Percentiles rank a stretch among this genome's conserved stretches.
These are phyloP conservation scores for Gastrophysa polygoni DNA, from an alignment of 2,888 invertebrate genomes.

Conservation along the genomic window DNA sequence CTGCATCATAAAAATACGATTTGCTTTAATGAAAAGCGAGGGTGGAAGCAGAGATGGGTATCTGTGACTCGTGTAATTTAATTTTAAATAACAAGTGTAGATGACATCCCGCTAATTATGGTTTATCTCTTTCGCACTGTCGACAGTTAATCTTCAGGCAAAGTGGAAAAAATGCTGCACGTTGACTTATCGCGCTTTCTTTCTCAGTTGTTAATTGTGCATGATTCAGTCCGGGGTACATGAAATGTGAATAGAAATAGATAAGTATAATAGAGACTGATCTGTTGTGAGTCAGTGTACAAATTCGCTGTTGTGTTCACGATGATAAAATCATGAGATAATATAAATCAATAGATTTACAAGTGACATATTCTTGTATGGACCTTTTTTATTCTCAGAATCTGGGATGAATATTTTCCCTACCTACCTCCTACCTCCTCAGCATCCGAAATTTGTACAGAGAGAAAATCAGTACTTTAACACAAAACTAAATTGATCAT, in stretches of 20 bases:
- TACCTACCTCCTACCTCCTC: too few relatives aligned
- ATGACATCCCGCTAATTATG: conserved; percentile 61
- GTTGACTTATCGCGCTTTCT: conserved; percentile 41
- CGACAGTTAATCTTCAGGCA: conserved; percentile 58
- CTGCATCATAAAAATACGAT: conserved; percentile 26
- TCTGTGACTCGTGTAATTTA: conserved; percentile 48
- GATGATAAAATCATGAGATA: too few relatives aligned
- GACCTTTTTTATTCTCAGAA: too few relatives aligned
- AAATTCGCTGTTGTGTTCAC: too few relatives aligned
- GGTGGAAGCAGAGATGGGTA: conserved; percentile 36
- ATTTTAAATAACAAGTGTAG: conserved; percentile 62
- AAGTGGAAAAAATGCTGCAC: conserved; percentile 53
- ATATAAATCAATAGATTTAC: too few relatives aligned
- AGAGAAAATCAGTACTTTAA: too few relatives aligned
- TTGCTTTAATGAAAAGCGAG: conserved; percentile 34
- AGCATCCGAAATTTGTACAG: too few relatives aligned
- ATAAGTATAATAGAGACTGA: too few relatives aligned
- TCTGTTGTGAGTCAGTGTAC: too few relatives aligned
- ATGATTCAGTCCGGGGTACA: conserved; percentile 9
- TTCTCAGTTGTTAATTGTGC: conserved; percentile 39
- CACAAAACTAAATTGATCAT: too few relatives aligned
- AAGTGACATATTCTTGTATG: too few relatives aligned
- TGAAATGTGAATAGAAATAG: background rate
- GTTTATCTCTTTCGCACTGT: conserved; percentile 58
- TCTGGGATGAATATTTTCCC: too few relatives aligned